Evolutionary conservation across 2,797 vertebrate genomes (phyloP).

Genomic region (Muscicapa comitata): DNA sequence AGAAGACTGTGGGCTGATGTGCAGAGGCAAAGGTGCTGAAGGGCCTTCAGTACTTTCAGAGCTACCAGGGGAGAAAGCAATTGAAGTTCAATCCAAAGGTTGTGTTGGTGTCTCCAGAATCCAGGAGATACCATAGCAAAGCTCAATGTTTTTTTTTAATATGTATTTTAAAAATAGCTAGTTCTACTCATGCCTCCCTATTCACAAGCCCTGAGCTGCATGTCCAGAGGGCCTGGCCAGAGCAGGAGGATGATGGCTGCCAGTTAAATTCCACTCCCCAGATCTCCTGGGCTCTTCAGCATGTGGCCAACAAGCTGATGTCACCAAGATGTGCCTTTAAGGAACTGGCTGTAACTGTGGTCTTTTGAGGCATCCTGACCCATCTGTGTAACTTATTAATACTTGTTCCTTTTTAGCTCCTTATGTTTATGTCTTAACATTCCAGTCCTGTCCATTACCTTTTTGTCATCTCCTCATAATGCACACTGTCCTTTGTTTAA

Average conservation of each 20-base stretch:
- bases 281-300: neutral
- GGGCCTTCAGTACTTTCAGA: neutral
- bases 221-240: neutral
- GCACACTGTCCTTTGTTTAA: neutral
- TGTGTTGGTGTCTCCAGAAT: neutral
- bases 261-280: neutral
- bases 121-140: neutral
- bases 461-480: neutral
- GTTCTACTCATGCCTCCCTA: neutral
- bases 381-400: neutral
- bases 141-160: neutral
- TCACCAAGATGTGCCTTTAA: neutral
- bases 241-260: neutral
- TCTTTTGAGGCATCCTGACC: neutral
- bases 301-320: rapidly evolving
- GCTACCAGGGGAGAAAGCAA: neutral
- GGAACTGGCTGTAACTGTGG: neutral
- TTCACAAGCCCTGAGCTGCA: neutral
- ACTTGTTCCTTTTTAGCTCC: neutral
- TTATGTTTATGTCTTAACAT: neutral
- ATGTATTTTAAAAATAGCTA: neutral
- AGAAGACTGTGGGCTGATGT: neutral
- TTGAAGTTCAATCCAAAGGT: neutral
- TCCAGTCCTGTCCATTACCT: neutral
- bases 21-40: neutral